Evolutionary conservation across 2,113 vertebrate genomes (phyloP).

Genomic region (Polypterus senegalus): DNA sequence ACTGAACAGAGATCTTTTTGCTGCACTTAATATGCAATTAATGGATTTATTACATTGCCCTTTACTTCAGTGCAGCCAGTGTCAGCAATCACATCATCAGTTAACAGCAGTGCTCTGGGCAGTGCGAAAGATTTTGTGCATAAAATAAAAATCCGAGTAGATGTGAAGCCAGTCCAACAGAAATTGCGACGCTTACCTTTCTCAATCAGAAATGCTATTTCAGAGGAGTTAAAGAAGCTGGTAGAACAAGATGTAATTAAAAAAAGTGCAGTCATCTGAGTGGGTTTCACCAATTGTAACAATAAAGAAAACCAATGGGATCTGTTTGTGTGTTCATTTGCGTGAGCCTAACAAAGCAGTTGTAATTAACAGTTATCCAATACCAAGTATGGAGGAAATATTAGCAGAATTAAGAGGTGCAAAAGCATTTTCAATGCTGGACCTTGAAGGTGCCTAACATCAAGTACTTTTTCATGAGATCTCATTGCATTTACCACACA

Average conservation of each 20-base stretch:
- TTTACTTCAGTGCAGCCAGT: too few relatives aligned
- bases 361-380: conserved; percentile 1
- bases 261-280: conserved; percentile 5
- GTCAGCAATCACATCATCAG: too few relatives aligned
- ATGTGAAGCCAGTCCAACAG: conserved; percentile 10
- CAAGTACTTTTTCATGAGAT: too few relatives aligned
- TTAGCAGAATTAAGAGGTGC: too few relatives aligned
- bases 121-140: conserved; percentile 7
- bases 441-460: too few relatives aligned
- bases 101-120: neutral
- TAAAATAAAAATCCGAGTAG: conserved; percentile 1
- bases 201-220: conserved; percentile 3
- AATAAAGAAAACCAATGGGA: neutral
- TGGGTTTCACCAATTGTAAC: neutral
- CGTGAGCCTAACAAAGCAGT: conserved; percentile 5
- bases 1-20: too few relatives aligned
- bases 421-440: too few relatives aligned
- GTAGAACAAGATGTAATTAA: conserved; percentile 1
- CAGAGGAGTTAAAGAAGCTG: neutral
- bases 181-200: conserved; percentile 4
- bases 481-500: too few relatives aligned
- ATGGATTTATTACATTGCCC: too few relatives aligned
- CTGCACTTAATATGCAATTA: too few relatives aligned
- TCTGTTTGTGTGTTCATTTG: neutral
- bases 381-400: neutral